Conservation (phyloP, 2,797 vertebrate genomes). For the Lerista edwardsae region DNA sequence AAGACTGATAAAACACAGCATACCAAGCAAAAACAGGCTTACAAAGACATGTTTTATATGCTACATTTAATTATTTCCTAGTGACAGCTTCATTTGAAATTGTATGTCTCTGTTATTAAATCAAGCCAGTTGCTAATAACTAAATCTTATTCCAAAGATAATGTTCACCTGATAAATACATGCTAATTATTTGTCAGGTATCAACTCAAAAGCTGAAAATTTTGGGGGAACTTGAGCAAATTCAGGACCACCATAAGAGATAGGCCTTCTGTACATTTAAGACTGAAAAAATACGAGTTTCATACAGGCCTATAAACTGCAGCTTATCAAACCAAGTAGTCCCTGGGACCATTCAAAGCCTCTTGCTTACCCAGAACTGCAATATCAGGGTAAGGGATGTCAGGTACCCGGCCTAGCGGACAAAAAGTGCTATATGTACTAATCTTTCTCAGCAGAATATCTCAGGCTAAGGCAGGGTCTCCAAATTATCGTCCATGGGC, state of each 20-base stretch:
- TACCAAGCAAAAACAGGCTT: background rate
- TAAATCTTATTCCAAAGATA: conserved; percentile 1
- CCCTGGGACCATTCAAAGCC: background rate
- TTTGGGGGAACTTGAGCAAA: background rate
- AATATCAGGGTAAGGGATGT: background rate
- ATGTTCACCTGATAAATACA: conserved; percentile 12
- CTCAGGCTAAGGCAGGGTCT: too few species aligned
- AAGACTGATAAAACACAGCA: background rate
- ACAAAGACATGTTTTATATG: background rate
- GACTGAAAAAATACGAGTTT: background rate
- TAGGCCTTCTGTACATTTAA: background rate
- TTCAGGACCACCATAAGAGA: background rate
- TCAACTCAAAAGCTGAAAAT: conserved; percentile 7
- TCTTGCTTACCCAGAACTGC: background rate
- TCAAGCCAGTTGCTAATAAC: background rate
- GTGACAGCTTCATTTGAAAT: background rate
- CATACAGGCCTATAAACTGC: background rate
- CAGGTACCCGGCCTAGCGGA: background rate
- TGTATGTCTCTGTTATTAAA: background rate
- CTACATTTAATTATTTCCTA: background rate
- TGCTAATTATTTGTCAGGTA: background rate
- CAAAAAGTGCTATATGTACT: background rate
- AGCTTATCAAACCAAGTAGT: background rate
- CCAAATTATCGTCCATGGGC: too few species aligned
- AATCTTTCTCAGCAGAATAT: too few species aligned